phyloP scores from a whole-genome alignment of 2,888 invertebrate genomes.

The Pseudoips prasinana region DNA sequence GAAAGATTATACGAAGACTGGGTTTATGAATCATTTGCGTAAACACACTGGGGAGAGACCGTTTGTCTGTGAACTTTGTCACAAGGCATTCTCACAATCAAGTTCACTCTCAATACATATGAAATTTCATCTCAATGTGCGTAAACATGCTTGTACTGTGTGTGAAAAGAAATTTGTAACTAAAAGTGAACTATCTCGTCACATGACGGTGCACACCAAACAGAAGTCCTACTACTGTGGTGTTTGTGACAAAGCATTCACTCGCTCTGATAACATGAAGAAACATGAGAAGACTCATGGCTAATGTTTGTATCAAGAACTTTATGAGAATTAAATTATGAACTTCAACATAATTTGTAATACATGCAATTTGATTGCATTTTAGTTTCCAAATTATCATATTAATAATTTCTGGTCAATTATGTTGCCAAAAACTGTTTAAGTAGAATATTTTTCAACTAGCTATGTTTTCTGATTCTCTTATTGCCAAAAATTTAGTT shows the following conservation, averaged over 20 bases:
- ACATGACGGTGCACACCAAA: slow-evolving; percentile 80
- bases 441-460: slow-evolving; percentile 50
- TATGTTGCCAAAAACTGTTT: slow-evolving; percentile 30
- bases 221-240: slow-evolving; percentile 80
- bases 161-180: slow-evolving; percentile 81
- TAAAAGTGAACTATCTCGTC: slow-evolving; percentile 79
- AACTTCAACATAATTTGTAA: slow-evolving; percentile 33
- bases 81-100: slow-evolving; percentile 78
- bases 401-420: slow-evolving; percentile 22
- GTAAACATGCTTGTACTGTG: slow-evolving; percentile 77
- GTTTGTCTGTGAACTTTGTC: slow-evolving; percentile 78
- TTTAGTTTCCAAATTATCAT: slow-evolving; percentile 25
- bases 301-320: slow-evolving; percentile 38
- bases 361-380: slow-evolving; percentile 32
- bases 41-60: slow-evolving; percentile 78
- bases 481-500: slow-evolving; percentile 80
- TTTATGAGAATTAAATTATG: slow-evolving; percentile 31
- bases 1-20: slow-evolving; percentile 79
- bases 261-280: slow-evolving; percentile 79
- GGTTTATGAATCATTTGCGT: slow-evolving; percentile 78
- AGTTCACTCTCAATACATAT: slow-evolving; percentile 79
- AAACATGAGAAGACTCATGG: slow-evolving; percentile 81
- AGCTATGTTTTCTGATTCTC: slow-evolving; percentile 70
- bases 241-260: slow-evolving; percentile 79
- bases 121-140: slow-evolving; percentile 79